Evolutionary conservation across 92 coral and sea anemone species (phyloP).

Genomic region (Metridium senile): DNA sequence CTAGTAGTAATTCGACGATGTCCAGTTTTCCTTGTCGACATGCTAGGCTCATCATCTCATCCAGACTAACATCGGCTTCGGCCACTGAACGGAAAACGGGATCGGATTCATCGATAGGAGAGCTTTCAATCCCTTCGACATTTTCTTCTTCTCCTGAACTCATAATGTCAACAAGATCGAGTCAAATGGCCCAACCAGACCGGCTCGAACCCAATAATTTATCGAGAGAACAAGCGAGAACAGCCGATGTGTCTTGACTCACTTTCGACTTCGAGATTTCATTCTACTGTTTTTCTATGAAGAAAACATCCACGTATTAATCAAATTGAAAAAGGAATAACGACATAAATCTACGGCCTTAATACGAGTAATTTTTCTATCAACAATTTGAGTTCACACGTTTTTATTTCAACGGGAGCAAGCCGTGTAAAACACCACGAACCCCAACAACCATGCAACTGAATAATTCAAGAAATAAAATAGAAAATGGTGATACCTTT

Average conservation of each 20-base stretch:
- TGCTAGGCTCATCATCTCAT: constrained; percentile 99
- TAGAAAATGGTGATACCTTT: constrained; percentile 86
- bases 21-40: constrained; percentile 99
- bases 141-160: constrained; percentile 94
- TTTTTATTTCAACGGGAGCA: constrained; percentile 60
- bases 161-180: constrained; percentile 64
- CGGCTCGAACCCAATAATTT: constrained; percentile 38
- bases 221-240: constrained; percentile 23
- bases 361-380: not conserved
- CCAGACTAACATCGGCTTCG: constrained; percentile 98
- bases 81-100: constrained; percentile 93
- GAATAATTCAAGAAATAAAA: constrained; percentile 95
- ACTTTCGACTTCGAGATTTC: constrained; percentile 90
- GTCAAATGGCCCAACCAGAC: constrained; percentile 43
- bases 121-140: constrained; percentile 77
- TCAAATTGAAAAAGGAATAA: constrained; percentile 7
- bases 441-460: constrained; percentile 93
- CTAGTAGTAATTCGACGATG: constrained; percentile 94
- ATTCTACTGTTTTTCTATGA: constrained; percentile 55
- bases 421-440: constrained; percentile 79
- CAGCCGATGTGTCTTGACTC: constrained; percentile 59
- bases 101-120: constrained; percentile 77
- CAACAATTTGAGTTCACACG: constrained; percentile 33
- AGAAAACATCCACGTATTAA: constrained; percentile 14
- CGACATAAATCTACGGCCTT: not conserved